phyloP scores from a whole-genome alignment of 2,113 vertebrate genomes.

The Todiramphus saurophagus region DNA sequence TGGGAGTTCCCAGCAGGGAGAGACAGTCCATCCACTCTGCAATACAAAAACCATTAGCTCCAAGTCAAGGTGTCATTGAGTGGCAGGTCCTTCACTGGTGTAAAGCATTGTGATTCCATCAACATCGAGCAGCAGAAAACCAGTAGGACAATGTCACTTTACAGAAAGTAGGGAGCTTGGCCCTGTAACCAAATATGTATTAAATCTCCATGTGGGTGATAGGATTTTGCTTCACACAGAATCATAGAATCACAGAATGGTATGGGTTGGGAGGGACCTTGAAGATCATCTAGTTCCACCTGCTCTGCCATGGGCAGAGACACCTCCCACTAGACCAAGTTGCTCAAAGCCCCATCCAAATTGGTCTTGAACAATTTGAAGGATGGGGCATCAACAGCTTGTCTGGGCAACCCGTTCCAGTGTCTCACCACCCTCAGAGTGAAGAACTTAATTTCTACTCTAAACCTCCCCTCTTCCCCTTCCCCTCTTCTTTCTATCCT shows the following conservation, averaged over 20 bases:
- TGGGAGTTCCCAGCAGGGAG: accelerated
- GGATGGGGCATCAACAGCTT: too few species aligned
- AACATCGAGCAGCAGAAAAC: background rate
- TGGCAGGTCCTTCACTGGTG: background rate
- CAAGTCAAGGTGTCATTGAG: accelerated
- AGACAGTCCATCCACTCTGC: accelerated
- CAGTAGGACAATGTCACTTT: accelerated
- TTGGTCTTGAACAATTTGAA: too few species aligned
- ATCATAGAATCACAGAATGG: too few species aligned
- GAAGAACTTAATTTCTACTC: too few species aligned
- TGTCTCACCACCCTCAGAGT: too few species aligned
- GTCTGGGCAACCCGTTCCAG: too few species aligned
- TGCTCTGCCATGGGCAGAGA: too few species aligned
- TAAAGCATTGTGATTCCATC: background rate
- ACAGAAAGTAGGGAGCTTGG: background rate
- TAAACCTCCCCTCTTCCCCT: too few species aligned
- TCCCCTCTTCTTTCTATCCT: background rate
- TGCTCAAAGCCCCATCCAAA: too few species aligned
- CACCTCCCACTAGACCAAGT: too few species aligned
- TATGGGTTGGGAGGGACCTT: too few species aligned
- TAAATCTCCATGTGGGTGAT: background rate
- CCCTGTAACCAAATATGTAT: background rate
- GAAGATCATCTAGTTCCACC: too few species aligned
- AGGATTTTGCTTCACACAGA: background rate
- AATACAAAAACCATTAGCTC: background rate